Conservation (phyloP, 2,888 invertebrate genomes). For the Drosophila flavopinicola region DNA sequence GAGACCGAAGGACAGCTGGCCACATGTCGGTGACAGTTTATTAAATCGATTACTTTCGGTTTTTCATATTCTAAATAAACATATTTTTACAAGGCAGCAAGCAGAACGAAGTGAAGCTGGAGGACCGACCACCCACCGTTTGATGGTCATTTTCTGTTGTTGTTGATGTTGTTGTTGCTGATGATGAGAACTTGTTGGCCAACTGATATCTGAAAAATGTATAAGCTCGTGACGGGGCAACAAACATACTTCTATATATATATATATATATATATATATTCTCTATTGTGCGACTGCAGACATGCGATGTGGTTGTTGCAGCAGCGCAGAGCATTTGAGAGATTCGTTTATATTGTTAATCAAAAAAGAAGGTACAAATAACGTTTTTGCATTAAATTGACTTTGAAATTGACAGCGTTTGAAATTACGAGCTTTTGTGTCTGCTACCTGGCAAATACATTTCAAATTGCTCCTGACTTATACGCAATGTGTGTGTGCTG, state of each 20-base stretch:
- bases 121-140: constrained; percentile 63
- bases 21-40: constrained; percentile 83
- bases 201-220: constrained; percentile 45
- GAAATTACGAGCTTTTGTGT: constrained; percentile 46
- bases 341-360: constrained; percentile 81
- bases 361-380: constrained; percentile 69
- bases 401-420: constrained; percentile 69
- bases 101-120: constrained; percentile 3
- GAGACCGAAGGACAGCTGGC: constrained; percentile 41
- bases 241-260: too few species aligned
- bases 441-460: constrained; percentile 33
- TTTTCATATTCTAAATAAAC: constrained; percentile 81
- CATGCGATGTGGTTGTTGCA: constrained; percentile 14
- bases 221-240: constrained; percentile 57
- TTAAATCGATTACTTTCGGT: constrained; percentile 83
- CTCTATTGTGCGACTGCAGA: constrained; percentile 28
- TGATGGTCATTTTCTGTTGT: constrained; percentile 44
- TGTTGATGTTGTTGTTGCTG: constrained; percentile 1
- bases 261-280: too few species aligned
- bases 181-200: constrained; percentile 43
- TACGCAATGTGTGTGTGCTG: background rate
- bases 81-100: constrained; percentile 60
- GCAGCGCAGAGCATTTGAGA: constrained; percentile 42
- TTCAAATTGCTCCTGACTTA: constrained; percentile 32
- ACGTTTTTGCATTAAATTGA: constrained; percentile 76